A percentile compares a stretch with the other conserved stretches of the same genome.
Conservation (phyloP, 2,888 invertebrate species). For the Epistrophella euchroma region DNA sequence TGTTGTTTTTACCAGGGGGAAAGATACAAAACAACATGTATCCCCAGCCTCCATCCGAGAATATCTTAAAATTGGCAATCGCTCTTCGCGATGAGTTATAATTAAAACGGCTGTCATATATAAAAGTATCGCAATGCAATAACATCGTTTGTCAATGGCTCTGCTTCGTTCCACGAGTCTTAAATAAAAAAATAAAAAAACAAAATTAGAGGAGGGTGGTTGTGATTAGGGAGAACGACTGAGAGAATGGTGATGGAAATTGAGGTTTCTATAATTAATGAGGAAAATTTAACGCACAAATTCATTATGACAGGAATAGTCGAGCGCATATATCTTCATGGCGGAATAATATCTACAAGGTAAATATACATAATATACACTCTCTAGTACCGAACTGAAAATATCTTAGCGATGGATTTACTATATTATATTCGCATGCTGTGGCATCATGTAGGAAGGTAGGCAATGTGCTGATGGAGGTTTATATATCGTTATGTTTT, state of each 20-base stretch:
- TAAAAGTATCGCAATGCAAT: constrained; percentile 74
- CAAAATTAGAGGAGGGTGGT: constrained; percentile 3
- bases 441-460: constrained; percentile 34
- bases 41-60: constrained; percentile 9
- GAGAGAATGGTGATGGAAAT: constrained; percentile 67
- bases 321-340: constrained; percentile 13
- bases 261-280: constrained; percentile 73
- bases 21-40: neutral
- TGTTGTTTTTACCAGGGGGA: constrained; percentile 18
- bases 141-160: constrained; percentile 68
- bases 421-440: constrained; percentile 41
- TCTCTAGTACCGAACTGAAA: constrained; percentile 1
- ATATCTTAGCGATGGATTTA: constrained; percentile 45
- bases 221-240: constrained; percentile 13
- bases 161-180: constrained; percentile 4
- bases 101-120: constrained; percentile 75
- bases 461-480: constrained; percentile 46
- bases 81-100: constrained; percentile 72
- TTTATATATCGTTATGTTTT: constrained; percentile 7
- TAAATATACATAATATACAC: neutral
- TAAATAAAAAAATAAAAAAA: neutral
- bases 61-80: constrained; percentile 55
- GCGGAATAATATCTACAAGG: constrained; percentile 30
- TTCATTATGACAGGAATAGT: constrained; percentile 57
- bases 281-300: constrained; percentile 72